phyloP scores from a whole-genome alignment of 2,113 vertebrate species.

The Gambusia holbrooki region DNA sequence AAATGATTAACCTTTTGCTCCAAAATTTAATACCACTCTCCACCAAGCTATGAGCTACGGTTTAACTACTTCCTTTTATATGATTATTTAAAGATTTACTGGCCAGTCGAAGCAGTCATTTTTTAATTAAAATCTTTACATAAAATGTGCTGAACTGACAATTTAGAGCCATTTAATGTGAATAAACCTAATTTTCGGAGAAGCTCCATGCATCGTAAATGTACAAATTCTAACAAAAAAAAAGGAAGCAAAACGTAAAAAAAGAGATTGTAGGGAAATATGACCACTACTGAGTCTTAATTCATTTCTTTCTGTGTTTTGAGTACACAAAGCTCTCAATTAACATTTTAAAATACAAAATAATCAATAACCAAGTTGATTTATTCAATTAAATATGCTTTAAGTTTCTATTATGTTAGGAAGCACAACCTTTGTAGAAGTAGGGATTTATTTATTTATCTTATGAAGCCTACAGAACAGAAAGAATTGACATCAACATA shows the following conservation, averaged over 20 bases:
- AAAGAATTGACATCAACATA: neutral
- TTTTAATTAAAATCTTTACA: slow-evolving; percentile 26
- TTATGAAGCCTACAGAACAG: neutral
- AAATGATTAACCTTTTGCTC: slow-evolving; percentile 58
- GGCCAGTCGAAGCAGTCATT: slow-evolving; percentile 28
- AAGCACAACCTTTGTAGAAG: neutral
- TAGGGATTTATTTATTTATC: neutral
- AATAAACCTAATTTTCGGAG: neutral
- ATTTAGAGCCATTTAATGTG: slow-evolving; percentile 13
- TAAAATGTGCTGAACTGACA: slow-evolving; percentile 22
- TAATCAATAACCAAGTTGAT: neutral
- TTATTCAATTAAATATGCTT: neutral
- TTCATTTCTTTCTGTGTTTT: neutral
- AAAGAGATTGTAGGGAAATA: neutral
- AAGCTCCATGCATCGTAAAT: neutral
- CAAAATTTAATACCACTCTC: slow-evolving; percentile 21
- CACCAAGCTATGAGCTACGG: slow-evolving; percentile 29
- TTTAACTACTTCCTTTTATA: slow-evolving; percentile 32
- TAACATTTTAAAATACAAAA: neutral
- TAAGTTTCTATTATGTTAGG: too few relatives aligned
- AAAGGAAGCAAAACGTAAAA: neutral
- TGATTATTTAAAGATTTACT: slow-evolving; percentile 37
- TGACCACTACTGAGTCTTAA: neutral
- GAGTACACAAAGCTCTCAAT: neutral
- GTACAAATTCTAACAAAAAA: neutral